Percentiles rank a stretch among this genome's conserved stretches.
These are phyloP conservation scores for Theristicus caerulescens DNA, from an alignment of 2,113 vertebrate species.

Conservation along the genomic window DNA sequence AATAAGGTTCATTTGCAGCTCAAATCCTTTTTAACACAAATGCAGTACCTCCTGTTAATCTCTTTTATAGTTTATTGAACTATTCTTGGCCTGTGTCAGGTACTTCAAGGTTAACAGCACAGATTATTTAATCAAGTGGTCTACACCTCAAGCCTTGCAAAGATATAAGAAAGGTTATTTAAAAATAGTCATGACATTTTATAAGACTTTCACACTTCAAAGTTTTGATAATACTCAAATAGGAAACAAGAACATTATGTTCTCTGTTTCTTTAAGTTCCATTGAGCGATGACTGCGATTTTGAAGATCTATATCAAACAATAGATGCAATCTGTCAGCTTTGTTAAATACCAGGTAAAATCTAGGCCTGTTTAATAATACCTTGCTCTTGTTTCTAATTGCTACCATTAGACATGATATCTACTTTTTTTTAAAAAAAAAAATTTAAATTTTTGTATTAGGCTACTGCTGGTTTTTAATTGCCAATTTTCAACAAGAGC, in stretches of 20 bases:
- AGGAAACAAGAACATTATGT: not conserved
- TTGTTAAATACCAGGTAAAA: not conserved
- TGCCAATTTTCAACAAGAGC: not conserved
- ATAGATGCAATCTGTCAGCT: not conserved
- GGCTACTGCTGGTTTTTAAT: not conserved
- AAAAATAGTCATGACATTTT: not conserved
- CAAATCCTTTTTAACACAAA: slow-evolving; percentile 30
- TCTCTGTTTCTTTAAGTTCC: not conserved
- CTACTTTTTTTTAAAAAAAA: not conserved
- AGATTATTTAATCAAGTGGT: not conserved
- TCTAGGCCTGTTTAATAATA: not conserved
- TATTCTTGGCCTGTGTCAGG: not conserved
- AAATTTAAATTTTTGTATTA: not conserved
- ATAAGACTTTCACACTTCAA: not conserved
- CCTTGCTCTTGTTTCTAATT: not conserved
- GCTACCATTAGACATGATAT: not conserved
- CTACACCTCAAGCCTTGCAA: not conserved
- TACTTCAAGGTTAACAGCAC: not conserved
- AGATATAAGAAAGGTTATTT: not conserved
- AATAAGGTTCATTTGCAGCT: slow-evolving; percentile 6
- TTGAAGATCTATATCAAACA: not conserved
- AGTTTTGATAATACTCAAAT: not conserved
- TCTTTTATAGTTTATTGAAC: slow-evolving; percentile 12
- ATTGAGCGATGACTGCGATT: not conserved
- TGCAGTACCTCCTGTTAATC: not conserved